Evolutionary conservation across 2,113 vertebrate genomes (phyloP).

Genomic region (Strix aluco): DNA sequence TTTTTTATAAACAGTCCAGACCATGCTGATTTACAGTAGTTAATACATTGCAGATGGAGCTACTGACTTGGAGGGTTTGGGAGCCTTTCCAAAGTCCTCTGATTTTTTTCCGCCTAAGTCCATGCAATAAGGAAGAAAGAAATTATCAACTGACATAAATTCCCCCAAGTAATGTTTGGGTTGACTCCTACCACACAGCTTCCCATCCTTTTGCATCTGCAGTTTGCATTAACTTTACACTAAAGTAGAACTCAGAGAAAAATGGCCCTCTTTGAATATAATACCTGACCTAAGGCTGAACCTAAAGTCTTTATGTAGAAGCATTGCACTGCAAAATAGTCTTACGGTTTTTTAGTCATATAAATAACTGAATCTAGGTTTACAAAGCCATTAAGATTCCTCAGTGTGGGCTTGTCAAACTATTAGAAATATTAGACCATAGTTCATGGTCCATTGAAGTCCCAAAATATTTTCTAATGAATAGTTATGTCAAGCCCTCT

Average conservation of each 20-base stretch:
- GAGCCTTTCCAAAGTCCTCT: background rate
- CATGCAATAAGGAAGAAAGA: background rate
- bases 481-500: background rate
- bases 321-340: background rate
- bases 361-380: background rate
- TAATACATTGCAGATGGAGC: background rate
- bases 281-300: background rate
- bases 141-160: background rate
- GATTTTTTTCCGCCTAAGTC: background rate
- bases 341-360: background rate
- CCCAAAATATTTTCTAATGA: background rate
- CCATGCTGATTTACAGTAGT: background rate
- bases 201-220: background rate
- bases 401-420: background rate
- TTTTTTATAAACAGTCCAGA: background rate
- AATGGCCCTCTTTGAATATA: background rate
- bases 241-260: background rate
- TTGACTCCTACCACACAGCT: background rate
- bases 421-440: background rate
- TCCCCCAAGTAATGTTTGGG: background rate
- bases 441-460: background rate
- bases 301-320: background rate
- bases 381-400: background rate
- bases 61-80: background rate
- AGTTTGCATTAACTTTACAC: background rate